Conservation (phyloP, 2,888 invertebrate species). For the Lasius fuliginosus region DNA sequence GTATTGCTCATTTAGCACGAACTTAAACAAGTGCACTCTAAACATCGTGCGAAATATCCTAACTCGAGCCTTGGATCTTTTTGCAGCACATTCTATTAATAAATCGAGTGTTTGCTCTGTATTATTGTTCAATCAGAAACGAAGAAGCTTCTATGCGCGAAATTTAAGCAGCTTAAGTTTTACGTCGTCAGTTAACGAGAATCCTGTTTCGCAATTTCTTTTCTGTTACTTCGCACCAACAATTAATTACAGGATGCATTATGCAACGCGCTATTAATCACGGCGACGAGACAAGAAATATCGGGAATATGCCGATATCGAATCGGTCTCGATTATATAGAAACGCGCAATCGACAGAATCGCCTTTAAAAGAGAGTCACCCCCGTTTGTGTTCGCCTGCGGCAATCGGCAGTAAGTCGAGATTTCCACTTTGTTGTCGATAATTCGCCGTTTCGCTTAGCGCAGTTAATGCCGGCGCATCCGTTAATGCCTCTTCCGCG, state of each 20-base stretch:
- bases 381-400: slow-evolving; percentile 23
- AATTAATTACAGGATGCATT: slow-evolving; percentile 33
- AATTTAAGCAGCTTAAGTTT: slow-evolving; percentile 44
- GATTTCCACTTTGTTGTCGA: slow-evolving; percentile 50
- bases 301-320: background rate
- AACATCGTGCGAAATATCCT: background rate
- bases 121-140: slow-evolving; percentile 6
- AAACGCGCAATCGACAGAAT: background rate
- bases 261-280: slow-evolving; percentile 2
- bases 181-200: background rate
- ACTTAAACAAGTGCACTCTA: background rate
- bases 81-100: background rate
- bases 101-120: background rate
- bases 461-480: slow-evolving; percentile 37
- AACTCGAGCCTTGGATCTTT: background rate
- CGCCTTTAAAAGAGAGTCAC: slow-evolving; percentile 14
- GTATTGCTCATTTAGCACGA: slow-evolving; percentile 19
- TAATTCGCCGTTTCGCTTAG: slow-evolving; percentile 46
- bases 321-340: background rate
- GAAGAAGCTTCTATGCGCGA: slow-evolving; percentile 1
- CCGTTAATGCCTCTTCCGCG: slow-evolving; percentile 45
- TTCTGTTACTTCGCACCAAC: background rate
- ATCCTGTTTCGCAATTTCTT: slow-evolving; percentile 1
- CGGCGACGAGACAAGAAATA: background rate
- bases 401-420: slow-evolving; percentile 18